phyloP scores from a whole-genome alignment of 2,797 vertebrate species.

The Peromyscus aztecus region DNA sequence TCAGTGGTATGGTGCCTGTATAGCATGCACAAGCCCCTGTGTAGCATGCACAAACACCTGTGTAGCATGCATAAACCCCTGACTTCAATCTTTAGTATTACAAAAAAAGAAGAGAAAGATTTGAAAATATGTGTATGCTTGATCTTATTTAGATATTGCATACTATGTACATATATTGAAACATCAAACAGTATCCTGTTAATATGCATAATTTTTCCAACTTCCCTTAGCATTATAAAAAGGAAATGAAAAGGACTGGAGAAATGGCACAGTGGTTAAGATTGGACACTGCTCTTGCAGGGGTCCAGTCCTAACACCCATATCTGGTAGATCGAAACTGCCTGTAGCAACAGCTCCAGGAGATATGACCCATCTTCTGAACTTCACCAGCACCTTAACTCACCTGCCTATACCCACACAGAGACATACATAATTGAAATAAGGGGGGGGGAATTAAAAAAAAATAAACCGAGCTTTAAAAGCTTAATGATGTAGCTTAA shows the following conservation, averaged over 20 bases:
- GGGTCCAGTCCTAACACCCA: too few relatives aligned
- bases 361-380: background rate
- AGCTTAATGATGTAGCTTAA: background rate
- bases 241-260: background rate
- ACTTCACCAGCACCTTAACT: too few relatives aligned
- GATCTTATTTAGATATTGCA: background rate
- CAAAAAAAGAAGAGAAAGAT: too few relatives aligned
- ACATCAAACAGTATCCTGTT: background rate
- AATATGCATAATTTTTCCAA: background rate
- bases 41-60: too few relatives aligned
- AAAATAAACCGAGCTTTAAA: background rate
- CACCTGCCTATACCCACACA: background rate
- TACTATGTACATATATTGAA: background rate
- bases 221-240: background rate
- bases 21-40: background rate
- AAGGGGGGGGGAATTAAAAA: too few relatives aligned
- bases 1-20: too few relatives aligned
- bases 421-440: too few relatives aligned
- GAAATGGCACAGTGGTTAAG: background rate
- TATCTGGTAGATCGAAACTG: background rate
- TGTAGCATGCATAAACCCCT: background rate
- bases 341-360: background rate
- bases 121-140: background rate
- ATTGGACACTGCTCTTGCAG: background rate
- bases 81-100: background rate